Conservation (phyloP, 2,888 invertebrate genomes). For the Latrodectus hesperus region DNA sequence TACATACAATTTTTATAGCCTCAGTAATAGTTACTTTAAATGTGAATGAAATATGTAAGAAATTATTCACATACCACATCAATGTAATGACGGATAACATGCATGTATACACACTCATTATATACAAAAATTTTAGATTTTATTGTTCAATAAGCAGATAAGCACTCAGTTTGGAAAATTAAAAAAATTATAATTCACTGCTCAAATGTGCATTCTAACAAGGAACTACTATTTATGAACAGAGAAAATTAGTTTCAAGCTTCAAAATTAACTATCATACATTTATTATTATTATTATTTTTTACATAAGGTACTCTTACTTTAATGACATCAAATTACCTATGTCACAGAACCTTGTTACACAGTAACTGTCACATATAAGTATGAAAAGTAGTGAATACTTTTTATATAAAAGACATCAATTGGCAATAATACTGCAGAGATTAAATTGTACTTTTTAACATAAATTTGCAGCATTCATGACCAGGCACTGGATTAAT, state of each 20-base stretch:
- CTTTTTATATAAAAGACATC: not conserved
- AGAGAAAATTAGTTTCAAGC: not conserved
- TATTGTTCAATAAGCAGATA: too few relatives aligned
- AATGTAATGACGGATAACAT: too few relatives aligned
- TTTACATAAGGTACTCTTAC: not conserved
- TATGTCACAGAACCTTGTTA: not conserved
- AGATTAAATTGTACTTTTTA: not conserved
- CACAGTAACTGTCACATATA: not conserved
- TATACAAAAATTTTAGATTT: too few relatives aligned
- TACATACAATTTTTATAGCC: too few relatives aligned
- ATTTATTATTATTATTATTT: not conserved
- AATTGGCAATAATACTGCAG: conserved; percentile 13
- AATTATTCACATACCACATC: too few relatives aligned
- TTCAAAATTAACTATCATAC: not conserved
- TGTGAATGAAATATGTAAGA: too few relatives aligned
- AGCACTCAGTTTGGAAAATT: too few relatives aligned
- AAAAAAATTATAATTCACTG: too few relatives aligned
- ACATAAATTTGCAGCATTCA: conserved; percentile 23
- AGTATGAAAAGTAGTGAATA: not conserved
- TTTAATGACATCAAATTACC: not conserved
- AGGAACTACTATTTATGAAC: not conserved
- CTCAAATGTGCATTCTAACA: too few relatives aligned
- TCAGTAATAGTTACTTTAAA: too few relatives aligned
- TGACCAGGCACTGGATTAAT: conserved; percentile 57
- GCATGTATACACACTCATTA: too few relatives aligned